Percentiles rank a stretch among this genome's conserved stretches.
Evolutionary conservation across 2,113 vertebrate species (phyloP).

Genomic region (Bambusicola thoracicus): DNA sequence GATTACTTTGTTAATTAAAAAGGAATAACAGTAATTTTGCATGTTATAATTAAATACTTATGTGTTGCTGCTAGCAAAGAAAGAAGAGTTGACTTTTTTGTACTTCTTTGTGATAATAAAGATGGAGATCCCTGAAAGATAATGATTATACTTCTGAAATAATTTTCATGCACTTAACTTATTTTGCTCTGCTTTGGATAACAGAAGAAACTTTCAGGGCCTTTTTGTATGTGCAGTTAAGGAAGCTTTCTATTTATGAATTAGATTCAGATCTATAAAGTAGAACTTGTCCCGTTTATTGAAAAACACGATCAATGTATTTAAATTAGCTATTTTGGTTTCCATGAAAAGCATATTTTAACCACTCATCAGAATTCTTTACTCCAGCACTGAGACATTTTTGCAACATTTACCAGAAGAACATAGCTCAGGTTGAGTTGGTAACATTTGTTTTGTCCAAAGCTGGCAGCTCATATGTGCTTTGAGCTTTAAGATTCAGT

Average conservation of each 20-base stretch:
- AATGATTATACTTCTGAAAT: background rate
- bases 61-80: background rate
- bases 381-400: background rate
- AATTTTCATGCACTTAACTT: background rate
- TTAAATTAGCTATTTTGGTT: background rate
- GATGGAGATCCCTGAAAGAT: background rate
- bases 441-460: background rate
- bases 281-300: background rate
- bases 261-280: background rate
- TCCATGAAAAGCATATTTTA: background rate
- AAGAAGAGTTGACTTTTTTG: background rate
- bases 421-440: background rate
- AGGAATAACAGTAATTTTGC: background rate
- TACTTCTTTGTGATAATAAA: background rate
- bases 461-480: background rate
- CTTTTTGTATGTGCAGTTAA: background rate
- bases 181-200: background rate
- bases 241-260: background rate
- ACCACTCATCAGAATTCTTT: background rate
- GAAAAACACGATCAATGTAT: background rate
- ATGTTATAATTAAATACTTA: background rate
- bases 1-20: background rate
- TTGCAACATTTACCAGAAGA: background rate
- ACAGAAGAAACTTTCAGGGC: background rate
- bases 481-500: background rate